A percentile compares a stretch with the other conserved stretches of the same genome.
phyloP scores from a whole-genome alignment of 2,888 invertebrate species.

The Chaitophorus viminalis region DNA sequence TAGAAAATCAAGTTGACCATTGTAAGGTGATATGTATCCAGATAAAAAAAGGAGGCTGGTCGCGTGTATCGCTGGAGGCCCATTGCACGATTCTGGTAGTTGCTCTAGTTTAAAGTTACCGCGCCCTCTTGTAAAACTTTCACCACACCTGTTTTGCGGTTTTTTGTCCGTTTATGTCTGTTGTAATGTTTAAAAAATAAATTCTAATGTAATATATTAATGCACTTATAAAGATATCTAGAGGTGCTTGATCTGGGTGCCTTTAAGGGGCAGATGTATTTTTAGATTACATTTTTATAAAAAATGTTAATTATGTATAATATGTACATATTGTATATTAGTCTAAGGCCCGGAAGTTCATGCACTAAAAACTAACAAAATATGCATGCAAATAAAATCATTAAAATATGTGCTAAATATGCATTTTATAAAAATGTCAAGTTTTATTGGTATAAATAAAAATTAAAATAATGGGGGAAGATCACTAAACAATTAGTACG shows the following conservation, averaged over 20 bases:
- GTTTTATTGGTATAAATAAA: too few relatives aligned
- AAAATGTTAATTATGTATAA: background rate
- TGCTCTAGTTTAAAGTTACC: slow-evolving; percentile 62
- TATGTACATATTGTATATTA: too few relatives aligned
- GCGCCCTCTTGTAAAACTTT: slow-evolving; percentile 62
- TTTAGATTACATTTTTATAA: background rate
- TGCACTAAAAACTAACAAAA: too few relatives aligned
- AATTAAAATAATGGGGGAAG: too few relatives aligned
- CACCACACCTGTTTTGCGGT: slow-evolving; percentile 62
- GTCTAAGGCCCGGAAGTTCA: too few relatives aligned
- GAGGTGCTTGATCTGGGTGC: background rate
- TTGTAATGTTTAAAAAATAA: slow-evolving; percentile 58
- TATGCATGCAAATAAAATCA: too few relatives aligned
- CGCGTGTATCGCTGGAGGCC: slow-evolving; percentile 60
- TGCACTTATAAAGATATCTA: slow-evolving; percentile 39
- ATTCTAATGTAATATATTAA: slow-evolving; percentile 55
- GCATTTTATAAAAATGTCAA: too few relatives aligned
- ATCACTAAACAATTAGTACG: too few relatives aligned
- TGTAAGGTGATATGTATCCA: slow-evolving; percentile 55
- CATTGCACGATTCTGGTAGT: slow-evolving; percentile 62
- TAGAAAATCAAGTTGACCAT: slow-evolving; percentile 60
- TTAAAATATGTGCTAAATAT: too few relatives aligned
- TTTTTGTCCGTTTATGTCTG: slow-evolving; percentile 58
- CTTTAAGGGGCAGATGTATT: background rate
- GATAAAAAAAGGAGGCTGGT: slow-evolving; percentile 59